These are phyloP conservation scores for Sinohyriopsis cumingii DNA, from an alignment of 2,888 invertebrate species.

Conservation along the genomic window DNA sequence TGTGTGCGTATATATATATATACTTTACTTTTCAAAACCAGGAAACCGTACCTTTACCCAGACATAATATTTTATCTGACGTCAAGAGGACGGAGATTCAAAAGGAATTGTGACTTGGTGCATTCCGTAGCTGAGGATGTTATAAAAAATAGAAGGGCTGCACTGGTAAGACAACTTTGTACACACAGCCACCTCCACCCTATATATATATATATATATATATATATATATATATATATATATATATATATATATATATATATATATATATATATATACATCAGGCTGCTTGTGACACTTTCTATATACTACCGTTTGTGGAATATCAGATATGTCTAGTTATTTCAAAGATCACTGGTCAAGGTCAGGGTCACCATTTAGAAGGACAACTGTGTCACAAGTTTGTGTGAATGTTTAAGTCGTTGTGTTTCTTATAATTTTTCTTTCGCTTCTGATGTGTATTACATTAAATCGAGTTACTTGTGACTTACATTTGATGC, in stretches of 20 bases:
- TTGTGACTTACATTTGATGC: too few relatives aligned
- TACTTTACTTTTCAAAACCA: slow-evolving; percentile 3
- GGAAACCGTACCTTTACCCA: slow-evolving; percentile 27
- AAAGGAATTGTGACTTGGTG: slow-evolving; percentile 46
- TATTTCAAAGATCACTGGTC: too few relatives aligned
- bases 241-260: neutral
- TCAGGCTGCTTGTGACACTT: too few relatives aligned
- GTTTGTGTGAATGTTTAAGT: too few relatives aligned
- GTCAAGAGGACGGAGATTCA: slow-evolving; percentile 41
- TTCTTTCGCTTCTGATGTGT: too few relatives aligned
- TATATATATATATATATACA: neutral
- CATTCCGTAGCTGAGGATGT: slow-evolving; percentile 53
- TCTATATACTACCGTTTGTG: too few relatives aligned
- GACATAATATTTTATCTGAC: slow-evolving; percentile 48
- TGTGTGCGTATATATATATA: too few relatives aligned
- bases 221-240: slow-evolving; percentile 3
- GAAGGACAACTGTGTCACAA: too few relatives aligned
- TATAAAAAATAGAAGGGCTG: slow-evolving; percentile 44
- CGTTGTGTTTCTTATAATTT: too few relatives aligned
- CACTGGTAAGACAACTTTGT: slow-evolving; percentile 30
- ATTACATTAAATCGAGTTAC: too few relatives aligned
- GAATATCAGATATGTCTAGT: too few relatives aligned
- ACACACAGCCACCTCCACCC: neutral
- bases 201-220: neutral
- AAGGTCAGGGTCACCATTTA: too few relatives aligned